Evolutionary conservation across 2,888 invertebrate species (phyloP).

Genomic region (Perizoma flavofasciatum): DNA sequence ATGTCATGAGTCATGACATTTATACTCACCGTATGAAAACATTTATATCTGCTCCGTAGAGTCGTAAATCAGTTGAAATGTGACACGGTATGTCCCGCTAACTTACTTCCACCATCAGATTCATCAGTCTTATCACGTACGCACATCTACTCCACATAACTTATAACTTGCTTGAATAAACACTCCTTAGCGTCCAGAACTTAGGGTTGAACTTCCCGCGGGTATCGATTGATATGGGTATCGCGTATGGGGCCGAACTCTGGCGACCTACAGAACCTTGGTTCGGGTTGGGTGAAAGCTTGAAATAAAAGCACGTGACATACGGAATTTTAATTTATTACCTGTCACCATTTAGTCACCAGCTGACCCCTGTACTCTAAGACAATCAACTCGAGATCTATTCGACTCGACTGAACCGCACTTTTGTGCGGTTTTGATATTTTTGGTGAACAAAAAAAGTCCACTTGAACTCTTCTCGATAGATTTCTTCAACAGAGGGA

Average conservation of each 20-base stretch:
- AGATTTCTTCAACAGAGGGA: no score
- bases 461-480: no score
- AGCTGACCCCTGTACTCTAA: no score
- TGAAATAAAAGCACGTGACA: constrained; percentile 42
- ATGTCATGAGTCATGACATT: constrained; percentile 19
- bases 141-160: constrained; percentile 45
- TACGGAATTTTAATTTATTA: constrained; percentile 21
- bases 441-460: no score
- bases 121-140: constrained; percentile 64
- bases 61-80: constrained; percentile 25
- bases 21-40: constrained; percentile 24
- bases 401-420: no score
- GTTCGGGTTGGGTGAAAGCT: constrained; percentile 68
- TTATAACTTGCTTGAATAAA: constrained; percentile 33
- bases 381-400: no score
- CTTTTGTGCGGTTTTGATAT: no score
- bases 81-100: constrained; percentile 42
- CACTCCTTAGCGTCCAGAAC: constrained; percentile 31
- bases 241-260: constrained; percentile 53
- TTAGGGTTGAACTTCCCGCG: constrained; percentile 46
- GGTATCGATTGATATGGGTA: constrained; percentile 67
- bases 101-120: constrained; percentile 46
- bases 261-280: constrained; percentile 75
- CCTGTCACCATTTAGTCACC: background rate
- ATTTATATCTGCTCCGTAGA: constrained; percentile 24